Base-by-base conservation (phyloP, 2,888 invertebrate genomes). In the Orthosia cruda region DNA sequence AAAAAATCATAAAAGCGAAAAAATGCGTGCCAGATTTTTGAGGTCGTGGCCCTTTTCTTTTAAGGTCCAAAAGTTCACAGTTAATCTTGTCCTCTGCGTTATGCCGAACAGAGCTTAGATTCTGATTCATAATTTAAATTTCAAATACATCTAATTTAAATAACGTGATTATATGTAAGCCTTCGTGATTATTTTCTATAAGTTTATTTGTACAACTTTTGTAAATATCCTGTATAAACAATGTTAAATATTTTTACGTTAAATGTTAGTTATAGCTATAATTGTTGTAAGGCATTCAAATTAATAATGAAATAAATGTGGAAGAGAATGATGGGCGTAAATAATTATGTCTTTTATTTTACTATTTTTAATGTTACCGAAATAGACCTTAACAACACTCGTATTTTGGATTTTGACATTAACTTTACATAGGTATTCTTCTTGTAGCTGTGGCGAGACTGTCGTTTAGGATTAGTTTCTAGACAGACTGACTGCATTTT, bases 311-410 rank as follows among this genome's bases (percentile, higher is more conserved):
- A 87, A 87, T 87, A 86, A 82, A 86, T 72, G 66, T 78, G 83
- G 64, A 77, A 61, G 76, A 61, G 81, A 69, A 97, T 97, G 50
- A 93, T 93, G 0, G 98, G 98, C 72, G 78, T 54, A 64, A 73
- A 68, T 32, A 73, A 68, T 32, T 4, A 26, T 61, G 20, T 55
- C 0, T 66, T 76, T 84, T 76, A 52, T 77, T 86, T 2, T 5
- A 47, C 2, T 4, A n/a, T 71, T 54, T 67, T 11, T 18, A 23
- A 15, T 7, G 2, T 20, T 18, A n/a, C 11, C 40, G 71, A 47
- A 47, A 71, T 5, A 47, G 3, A 32, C 20, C 7, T 2, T 18
- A 15, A 12, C n/a, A 26, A 20, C 26, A 70, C n/a, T 20, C 13
- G 0, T 49, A 40, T 40, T 9, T 40, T 40, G 40, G 40, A 40